These are phyloP conservation scores for Percopsis transmontana DNA, from an alignment of 2,113 vertebrate genomes.

Conservation along the genomic window DNA sequence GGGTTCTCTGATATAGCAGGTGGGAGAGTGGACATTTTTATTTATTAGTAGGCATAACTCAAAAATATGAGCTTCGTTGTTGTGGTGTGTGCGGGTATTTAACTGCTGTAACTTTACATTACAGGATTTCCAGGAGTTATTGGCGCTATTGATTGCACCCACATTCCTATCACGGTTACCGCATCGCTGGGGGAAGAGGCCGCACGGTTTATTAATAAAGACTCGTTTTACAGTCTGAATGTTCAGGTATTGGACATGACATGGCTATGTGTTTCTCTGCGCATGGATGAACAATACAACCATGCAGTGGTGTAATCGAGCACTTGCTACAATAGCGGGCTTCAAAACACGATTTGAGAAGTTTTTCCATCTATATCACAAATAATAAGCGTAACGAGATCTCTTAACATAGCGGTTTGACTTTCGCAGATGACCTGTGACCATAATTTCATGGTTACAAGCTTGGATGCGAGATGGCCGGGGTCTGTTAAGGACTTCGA, in stretches of 20 bases:
- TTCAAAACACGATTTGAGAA: too few species aligned
- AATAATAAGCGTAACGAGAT: too few species aligned
- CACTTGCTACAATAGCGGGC: too few species aligned
- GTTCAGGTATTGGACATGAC: background rate
- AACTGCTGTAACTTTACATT: background rate
- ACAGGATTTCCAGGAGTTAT: background rate
- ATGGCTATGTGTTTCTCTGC: background rate
- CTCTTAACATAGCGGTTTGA: background rate
- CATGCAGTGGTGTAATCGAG: too few species aligned
- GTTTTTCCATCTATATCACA: too few species aligned
- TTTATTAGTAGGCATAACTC: background rate
- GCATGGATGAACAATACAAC: too few species aligned
- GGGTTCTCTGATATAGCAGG: constrained; percentile 6
- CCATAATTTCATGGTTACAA: background rate
- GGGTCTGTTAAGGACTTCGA: constrained; percentile 1
- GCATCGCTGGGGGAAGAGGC: background rate
- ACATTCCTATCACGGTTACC: background rate
- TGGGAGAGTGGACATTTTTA: background rate
- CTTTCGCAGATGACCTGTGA: background rate
- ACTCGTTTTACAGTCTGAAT: background rate
- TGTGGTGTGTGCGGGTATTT: background rate
- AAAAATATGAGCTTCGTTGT: background rate
- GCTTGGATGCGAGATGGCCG: constrained; percentile 40
- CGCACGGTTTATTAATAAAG: background rate
- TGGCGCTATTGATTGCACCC: background rate